Conservation (phyloP, 1,140 invertebrate species). For the Microvelia longipes region DNA sequence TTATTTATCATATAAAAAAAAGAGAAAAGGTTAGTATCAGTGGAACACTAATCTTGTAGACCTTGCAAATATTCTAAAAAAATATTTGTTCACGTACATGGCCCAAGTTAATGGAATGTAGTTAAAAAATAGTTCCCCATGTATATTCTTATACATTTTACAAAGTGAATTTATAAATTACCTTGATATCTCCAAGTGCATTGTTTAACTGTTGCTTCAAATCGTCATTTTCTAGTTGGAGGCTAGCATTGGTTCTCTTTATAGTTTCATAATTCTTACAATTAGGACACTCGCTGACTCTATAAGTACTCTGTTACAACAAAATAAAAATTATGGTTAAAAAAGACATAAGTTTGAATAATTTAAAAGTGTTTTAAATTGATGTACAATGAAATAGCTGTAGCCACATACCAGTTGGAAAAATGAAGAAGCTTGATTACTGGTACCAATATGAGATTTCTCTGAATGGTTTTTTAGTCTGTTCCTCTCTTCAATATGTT, state of each 20-base stretch:
- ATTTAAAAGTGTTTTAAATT: neutral
- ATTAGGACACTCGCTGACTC: neutral
- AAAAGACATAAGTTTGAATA: neutral
- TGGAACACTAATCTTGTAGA: too few species aligned
- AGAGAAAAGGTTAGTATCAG: too few species aligned
- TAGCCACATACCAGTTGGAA: neutral
- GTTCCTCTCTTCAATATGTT: constrained; percentile 60
- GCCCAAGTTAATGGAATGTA: too few species aligned
- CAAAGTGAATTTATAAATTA: too few species aligned
- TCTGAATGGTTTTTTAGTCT: constrained; percentile 3
- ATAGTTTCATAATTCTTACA: neutral
- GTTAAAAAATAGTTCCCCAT: too few species aligned
- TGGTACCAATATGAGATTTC: neutral
- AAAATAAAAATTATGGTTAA: constrained; percentile 21
- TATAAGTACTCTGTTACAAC: neutral
- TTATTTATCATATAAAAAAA: too few species aligned
- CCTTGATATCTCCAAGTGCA: constrained; percentile 54
- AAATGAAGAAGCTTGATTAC: neutral
- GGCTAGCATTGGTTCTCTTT: neutral
- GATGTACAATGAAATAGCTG: neutral
- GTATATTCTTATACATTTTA: too few species aligned
- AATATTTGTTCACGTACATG: too few species aligned
- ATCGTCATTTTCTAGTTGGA: constrained; percentile 41
- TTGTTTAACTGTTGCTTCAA: constrained; percentile 52
- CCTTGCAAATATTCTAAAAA: too few species aligned